A percentile compares a stretch with the other conserved stretches of the same genome.
phyloP scores from a whole-genome alignment of 2,113 vertebrate genomes.

The Thunnus maccoyii region DNA sequence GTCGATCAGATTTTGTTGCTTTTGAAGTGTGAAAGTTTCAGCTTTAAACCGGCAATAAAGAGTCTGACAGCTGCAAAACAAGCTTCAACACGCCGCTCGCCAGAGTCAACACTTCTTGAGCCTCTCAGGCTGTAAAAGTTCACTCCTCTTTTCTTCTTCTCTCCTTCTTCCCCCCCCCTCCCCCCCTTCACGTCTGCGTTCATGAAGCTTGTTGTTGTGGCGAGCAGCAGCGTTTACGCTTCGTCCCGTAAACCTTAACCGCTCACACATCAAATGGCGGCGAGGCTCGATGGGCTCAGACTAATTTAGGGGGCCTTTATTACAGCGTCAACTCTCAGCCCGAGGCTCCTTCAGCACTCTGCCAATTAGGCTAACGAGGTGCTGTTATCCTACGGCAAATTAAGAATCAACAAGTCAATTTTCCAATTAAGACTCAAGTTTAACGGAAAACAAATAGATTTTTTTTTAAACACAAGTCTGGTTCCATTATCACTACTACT shows the following conservation, averaged over 20 bases:
- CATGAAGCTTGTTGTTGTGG: neutral
- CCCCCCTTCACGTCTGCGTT: too few relatives aligned
- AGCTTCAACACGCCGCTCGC: conserved; percentile 24
- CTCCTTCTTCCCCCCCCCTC: neutral
- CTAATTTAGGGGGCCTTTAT: conserved; percentile 18
- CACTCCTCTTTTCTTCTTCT: neutral
- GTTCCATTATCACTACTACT: neutral
- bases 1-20: neutral
- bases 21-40: neutral
- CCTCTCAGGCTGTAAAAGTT: neutral
- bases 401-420: neutral
- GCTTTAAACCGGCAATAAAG: conserved; percentile 4
- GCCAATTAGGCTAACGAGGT: conserved; percentile 23
- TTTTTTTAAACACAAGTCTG: too few relatives aligned
- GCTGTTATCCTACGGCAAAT: conserved; percentile 22
- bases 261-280: conserved; percentile 34
- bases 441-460: neutral
- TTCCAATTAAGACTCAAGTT: too few relatives aligned
- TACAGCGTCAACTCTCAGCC: neutral
- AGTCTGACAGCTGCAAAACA: conserved; percentile 37
- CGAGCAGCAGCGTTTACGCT: conserved; percentile 14
- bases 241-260: conserved; percentile 33
- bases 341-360: neutral
- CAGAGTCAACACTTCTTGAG: neutral
- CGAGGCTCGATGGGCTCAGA: neutral